phyloP scores from a whole-genome alignment of 2,888 invertebrate species.

The Metalampra italica region DNA sequence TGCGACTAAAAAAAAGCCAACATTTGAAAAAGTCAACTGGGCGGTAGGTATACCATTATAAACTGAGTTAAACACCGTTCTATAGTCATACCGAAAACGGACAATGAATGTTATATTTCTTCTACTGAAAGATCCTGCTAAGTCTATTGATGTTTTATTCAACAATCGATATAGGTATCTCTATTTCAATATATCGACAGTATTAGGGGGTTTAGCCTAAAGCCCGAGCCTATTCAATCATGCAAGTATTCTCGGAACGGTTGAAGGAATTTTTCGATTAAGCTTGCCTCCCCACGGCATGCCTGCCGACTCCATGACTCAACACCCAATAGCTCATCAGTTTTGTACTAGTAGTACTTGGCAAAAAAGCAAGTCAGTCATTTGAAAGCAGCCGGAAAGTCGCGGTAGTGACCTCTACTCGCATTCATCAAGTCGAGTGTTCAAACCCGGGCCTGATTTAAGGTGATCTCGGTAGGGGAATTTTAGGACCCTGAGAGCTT shows the following conservation, averaged over 20 bases:
- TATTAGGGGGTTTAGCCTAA: constrained; percentile 11
- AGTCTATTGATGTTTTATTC: background rate
- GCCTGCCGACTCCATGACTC: constrained; percentile 33
- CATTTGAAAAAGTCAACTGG: too few relatives aligned
- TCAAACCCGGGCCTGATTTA: too few relatives aligned
- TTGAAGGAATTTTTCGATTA: constrained; percentile 52
- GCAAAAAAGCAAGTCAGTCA: background rate
- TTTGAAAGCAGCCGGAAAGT: too few relatives aligned
- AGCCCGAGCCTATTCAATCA: constrained; percentile 33
- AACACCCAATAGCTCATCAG: constrained; percentile 21
- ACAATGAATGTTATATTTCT: too few relatives aligned
- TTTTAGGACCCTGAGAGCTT: too few relatives aligned
- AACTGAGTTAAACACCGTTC: too few relatives aligned
- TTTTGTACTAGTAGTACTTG: background rate
- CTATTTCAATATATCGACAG: constrained; percentile 9
- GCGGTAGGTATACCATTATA: too few relatives aligned
- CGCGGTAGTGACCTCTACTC: too few relatives aligned
- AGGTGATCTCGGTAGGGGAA: too few relatives aligned
- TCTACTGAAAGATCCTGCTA: background rate
- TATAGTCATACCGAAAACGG: too few relatives aligned
- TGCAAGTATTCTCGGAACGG: constrained; percentile 38
- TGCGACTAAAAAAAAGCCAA: too few relatives aligned
- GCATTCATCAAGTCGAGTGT: too few relatives aligned
- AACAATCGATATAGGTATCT: background rate
- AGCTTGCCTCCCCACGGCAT: constrained; percentile 27